Evolutionary conservation across 2,113 vertebrate species (phyloP), one percentile per base, ranked within the genome.

Genomic region (Equus przewalskii): DNA sequence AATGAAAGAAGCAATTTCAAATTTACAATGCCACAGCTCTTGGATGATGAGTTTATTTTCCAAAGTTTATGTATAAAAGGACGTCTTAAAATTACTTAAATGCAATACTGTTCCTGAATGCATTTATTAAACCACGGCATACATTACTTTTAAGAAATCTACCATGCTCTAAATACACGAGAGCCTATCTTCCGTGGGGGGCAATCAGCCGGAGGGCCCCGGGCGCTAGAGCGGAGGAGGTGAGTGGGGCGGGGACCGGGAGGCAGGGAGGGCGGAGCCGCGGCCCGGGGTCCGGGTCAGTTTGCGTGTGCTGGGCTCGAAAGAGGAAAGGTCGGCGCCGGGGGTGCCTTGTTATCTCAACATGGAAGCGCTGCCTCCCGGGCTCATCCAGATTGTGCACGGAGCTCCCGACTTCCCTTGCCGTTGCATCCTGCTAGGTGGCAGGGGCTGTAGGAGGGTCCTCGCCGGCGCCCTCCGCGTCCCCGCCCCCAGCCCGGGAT

Each of bases 1-100:
- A 65, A 95, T 36, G 58, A 92, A 84, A 78, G 26, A 51, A 51
- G 12, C 54, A 33, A 90, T 89, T 89, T 84, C 84, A 56, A 33
- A 64, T 7, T 60, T 86, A 58, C 18, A 76, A 60, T 0, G 33
- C 19, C n/a, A 24, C 9, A 5, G 30, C 5, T 82, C 56, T 67
- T 58, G 75, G 33, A 69, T 51, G 75, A 7, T 28, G n/a, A 58
- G 44, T 69, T 94, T 70, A 84, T 93, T 93, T 91, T 19, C 44
- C 58, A 70, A 41, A 44, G 24, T 56, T 96, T 60, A 79, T 28
- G 28, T 72, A 51, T 41, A 60, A 88, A 51, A 51, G 8, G 26
- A 92, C 54, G 70, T 76, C 67, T 89, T 65, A 94, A 84, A 33
- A 84, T 41, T 54, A 64, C 30, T 60, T 86, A 64, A 19, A 41